A percentile compares a stretch with the other conserved stretches of the same genome.
Evolutionary conservation across 2,797 vertebrate genomes (phyloP).

Genomic region (Spondyliosoma cantharus): DNA sequence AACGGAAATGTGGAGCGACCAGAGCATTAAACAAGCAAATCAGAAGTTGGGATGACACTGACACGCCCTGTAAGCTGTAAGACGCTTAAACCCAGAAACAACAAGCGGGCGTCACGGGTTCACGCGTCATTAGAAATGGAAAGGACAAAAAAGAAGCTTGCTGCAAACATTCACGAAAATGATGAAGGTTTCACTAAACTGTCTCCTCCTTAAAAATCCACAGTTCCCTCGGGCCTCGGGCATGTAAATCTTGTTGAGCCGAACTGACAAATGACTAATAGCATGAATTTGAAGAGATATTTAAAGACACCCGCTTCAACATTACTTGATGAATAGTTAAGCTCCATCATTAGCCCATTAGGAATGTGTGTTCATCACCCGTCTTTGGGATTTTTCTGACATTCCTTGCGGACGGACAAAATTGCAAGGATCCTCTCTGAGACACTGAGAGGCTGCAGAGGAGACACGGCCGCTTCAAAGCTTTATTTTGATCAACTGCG

Average conservation of each 20-base stretch:
- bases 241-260: slow-evolving; percentile 16
- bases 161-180: slow-evolving; percentile 22
- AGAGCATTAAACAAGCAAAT: slow-evolving; percentile 48
- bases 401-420: slow-evolving; percentile 14
- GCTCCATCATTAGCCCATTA: slow-evolving; percentile 31
- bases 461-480: background rate
- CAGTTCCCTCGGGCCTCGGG: background rate
- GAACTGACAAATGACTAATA: slow-evolving; percentile 27
- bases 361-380: slow-evolving; percentile 15
- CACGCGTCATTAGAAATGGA: slow-evolving; percentile 1
- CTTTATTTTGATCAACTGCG: slow-evolving; percentile 16
- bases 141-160: slow-evolving; percentile 17
- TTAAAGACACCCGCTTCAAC: slow-evolving; percentile 26
- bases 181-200: slow-evolving; percentile 23
- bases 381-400: slow-evolving; percentile 18
- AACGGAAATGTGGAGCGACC: slow-evolving; percentile 55
- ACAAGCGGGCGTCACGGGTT: slow-evolving; percentile 19
- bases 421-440: slow-evolving; percentile 8
- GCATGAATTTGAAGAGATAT: slow-evolving; percentile 26
- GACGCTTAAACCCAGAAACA: slow-evolving; percentile 27
- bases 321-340: slow-evolving; percentile 29
- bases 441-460: background rate
- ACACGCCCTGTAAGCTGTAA: slow-evolving; percentile 28
- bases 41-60: slow-evolving; percentile 29
- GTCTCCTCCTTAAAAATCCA: slow-evolving; percentile 7